Evolutionary conservation across 2,113 vertebrate genomes (phyloP), one percentile per base, ranked within the genome.

Genomic region (Rhinogobius similis): DNA sequence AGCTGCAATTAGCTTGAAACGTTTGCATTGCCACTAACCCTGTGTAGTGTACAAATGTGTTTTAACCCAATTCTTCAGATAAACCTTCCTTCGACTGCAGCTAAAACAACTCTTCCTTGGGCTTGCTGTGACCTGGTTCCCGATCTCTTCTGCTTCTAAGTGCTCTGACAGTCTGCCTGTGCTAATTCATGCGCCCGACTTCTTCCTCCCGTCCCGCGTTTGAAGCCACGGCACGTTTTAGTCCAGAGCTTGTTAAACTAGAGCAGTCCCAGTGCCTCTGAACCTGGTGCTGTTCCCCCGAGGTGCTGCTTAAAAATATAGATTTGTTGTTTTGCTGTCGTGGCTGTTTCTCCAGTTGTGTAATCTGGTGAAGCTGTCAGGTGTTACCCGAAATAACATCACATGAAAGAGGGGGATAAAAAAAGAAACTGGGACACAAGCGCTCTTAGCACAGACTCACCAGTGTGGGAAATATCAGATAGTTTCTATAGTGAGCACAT

Each of bases 171-270:
- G 76, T 78, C 77, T 79, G 79, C 77, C 82, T 70, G 38, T 5
- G 50, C 63, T 81, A 74, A 86, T 85, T 86, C 46, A 77, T 76
- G 80, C 86, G 72, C 63, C 67, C 41, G 73, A 82, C 56, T 79
- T 88, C 72, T 78, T 70, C 70, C 44, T 62, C 72, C 82, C 68
- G 70, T 80, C 74, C 72, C 27, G 29, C 56, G 66, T 87, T 87
- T 86, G 72, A 87, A 82, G 82, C 77, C 74, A 84, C 77, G 62
- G 59, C 27, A 2, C 55, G 76, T 73, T 84, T 86, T 86, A 86
- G 77, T 81, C 78, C 72, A 73, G 77, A 55, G 70, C 79, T 81
- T 83, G 64, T 75, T 79, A 77, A 27, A 81, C 71, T 77, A 20
- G 55, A 58, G 79, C 67, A 10, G 12, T 64, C 48, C 77, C 70